Percentiles rank a stretch among this genome's conserved stretches.
Evolutionary conservation across 2,797 vertebrate species (phyloP).

Genomic region (Falco concolor): DNA sequence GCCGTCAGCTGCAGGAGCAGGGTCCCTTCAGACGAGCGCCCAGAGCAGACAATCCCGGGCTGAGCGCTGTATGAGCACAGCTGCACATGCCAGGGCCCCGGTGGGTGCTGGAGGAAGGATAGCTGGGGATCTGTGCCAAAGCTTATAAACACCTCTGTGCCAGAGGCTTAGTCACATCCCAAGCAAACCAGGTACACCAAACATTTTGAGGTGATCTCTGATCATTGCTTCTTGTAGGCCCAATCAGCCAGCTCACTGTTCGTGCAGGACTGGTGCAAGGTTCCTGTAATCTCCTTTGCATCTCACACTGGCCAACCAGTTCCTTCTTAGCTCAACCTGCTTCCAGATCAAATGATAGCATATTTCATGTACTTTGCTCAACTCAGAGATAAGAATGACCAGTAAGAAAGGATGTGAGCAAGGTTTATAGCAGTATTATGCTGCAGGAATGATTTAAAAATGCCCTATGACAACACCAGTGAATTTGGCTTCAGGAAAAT

Average conservation of each 20-base stretch:
- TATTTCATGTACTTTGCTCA: neutral
- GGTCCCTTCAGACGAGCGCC: rapidly evolving
- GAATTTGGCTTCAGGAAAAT: neutral
- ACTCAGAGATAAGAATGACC: neutral
- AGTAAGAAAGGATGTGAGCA: neutral
- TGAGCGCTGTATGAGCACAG: rapidly evolving
- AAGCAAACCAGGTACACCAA: neutral
- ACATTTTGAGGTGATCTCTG: neutral
- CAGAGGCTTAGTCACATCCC: neutral
- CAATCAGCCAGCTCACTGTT: neutral
- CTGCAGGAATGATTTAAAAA: neutral
- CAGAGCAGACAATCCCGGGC: neutral
- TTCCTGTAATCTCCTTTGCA: neutral
- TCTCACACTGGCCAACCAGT: neutral
- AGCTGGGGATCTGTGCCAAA: neutral
- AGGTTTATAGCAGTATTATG: neutral
- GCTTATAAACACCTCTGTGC: neutral
- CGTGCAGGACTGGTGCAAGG: neutral
- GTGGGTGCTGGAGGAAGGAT: neutral
- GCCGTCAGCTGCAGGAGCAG: neutral
- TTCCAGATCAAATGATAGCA: neutral
- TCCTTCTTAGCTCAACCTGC: neutral
- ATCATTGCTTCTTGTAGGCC: neutral
- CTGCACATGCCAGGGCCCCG: rapidly evolving
- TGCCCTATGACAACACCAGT: rapidly evolving